Evolutionary conservation across 2,113 vertebrate genomes (phyloP).

Genomic region (Danionella cerebrum): DNA sequence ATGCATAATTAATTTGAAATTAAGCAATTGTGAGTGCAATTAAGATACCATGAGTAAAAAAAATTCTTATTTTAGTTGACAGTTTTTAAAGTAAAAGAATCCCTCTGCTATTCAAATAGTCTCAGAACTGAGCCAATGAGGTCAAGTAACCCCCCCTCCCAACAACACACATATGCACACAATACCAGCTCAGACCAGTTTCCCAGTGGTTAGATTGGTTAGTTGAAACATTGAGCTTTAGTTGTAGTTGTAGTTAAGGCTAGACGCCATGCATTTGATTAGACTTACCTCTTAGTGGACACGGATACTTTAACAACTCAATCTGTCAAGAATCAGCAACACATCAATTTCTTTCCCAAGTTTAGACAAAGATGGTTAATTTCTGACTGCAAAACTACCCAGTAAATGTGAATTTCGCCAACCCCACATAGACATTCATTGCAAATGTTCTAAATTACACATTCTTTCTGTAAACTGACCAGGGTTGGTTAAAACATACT

Average conservation of each 20-base stretch:
- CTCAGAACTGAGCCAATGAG: not conserved
- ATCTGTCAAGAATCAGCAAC: slow-evolving; percentile 78
- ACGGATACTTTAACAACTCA: slow-evolving; percentile 62
- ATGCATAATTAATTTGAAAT: no score
- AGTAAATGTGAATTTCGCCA: not conserved
- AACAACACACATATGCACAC: not conserved
- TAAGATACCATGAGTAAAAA: no score
- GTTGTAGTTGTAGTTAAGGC: slow-evolving; percentile 41
- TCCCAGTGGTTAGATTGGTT: slow-evolving; percentile 32
- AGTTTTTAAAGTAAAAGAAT: not conserved
- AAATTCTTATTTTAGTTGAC: not conserved
- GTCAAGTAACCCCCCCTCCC: not conserved
- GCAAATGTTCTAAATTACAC: not conserved
- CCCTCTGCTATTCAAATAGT: not conserved
- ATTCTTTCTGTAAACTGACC: not conserved
- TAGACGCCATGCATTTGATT: slow-evolving; percentile 24
- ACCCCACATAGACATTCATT: not conserved
- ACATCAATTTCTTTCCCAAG: slow-evolving; percentile 4
- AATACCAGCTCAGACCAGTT: not conserved
- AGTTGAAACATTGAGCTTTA: slow-evolving; percentile 24
- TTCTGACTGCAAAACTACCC: not conserved
- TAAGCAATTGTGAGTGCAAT: no score
- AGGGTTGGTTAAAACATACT: not conserved
- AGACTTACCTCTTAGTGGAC: slow-evolving; percentile 49
- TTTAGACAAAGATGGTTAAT: not conserved